Percentiles rank a stretch among this genome's conserved stretches.
Conservation (phyloP, 2,888 invertebrate species). For the Elysia crispata region DNA sequence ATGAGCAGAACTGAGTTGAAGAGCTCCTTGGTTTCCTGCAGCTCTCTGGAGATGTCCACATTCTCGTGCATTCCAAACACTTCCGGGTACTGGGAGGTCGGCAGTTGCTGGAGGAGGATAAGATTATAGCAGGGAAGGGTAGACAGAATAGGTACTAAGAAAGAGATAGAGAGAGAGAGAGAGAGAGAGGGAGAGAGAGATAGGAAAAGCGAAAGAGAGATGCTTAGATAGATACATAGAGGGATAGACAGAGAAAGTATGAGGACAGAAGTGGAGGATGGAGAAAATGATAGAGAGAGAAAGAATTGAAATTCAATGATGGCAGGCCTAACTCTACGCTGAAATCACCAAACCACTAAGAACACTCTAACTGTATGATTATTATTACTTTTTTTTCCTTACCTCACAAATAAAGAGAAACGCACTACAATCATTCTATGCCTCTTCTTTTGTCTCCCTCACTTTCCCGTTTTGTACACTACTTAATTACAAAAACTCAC, state of each 20-base stretch:
- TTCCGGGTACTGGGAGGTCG: conserved; percentile 88
- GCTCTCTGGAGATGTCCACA: conserved; percentile 91
- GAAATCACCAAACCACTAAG: too few relatives aligned
- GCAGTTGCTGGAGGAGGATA: conserved; percentile 80
- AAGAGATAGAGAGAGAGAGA: not conserved
- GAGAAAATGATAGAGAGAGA: not conserved
- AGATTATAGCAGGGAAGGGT: not conserved
- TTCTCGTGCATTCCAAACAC: conserved; percentile 94
- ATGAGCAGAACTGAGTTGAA: conserved; percentile 86
- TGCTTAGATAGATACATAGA: not conserved
- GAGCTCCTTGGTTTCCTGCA: conserved; percentile 85
- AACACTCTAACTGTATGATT: too few relatives aligned
- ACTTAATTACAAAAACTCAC: not conserved
- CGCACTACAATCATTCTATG: too few relatives aligned
- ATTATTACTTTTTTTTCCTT: too few relatives aligned
- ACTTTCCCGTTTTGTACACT: too few relatives aligned
- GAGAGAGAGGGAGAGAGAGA: not conserved
- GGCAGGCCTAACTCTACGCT: too few relatives aligned
- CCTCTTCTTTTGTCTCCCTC: too few relatives aligned
- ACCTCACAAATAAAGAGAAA: too few relatives aligned
- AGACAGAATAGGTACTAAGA: not conserved
- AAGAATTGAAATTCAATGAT: not conserved
- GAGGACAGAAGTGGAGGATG: not conserved
- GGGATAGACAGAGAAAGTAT: not conserved
- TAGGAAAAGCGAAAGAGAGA: not conserved